A percentile compares a stretch with the other conserved stretches of the same genome.
Conservation (phyloP, 2,797 vertebrate species). For the Neosilurus mollespiculum region DNA sequence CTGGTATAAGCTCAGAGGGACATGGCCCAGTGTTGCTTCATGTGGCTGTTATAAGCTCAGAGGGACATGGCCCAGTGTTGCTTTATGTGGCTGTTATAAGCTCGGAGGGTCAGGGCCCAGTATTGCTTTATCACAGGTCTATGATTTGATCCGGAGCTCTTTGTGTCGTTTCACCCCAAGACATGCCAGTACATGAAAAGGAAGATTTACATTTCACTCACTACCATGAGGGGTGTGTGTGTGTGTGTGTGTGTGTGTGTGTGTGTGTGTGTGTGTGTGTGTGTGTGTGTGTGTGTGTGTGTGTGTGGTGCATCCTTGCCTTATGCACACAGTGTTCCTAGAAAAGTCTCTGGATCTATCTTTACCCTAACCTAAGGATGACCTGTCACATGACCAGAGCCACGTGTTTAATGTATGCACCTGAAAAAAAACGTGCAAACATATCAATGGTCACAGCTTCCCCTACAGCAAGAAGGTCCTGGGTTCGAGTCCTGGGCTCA, state of each 20-base stretch:
- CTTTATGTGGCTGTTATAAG: background rate
- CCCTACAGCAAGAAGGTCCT: too few species aligned
- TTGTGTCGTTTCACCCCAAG: background rate
- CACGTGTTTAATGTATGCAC: background rate
- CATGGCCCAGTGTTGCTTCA: too few species aligned
- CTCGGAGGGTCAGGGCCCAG: background rate
- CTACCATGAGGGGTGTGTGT: background rate
- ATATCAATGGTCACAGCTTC: background rate
- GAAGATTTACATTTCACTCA: background rate
- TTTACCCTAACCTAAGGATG: background rate
- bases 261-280: background rate
- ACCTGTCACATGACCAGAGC: slow-evolving; percentile 5
- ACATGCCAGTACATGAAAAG: background rate
- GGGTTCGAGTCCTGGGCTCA: too few species aligned
- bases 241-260: background rate
- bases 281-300: too few species aligned
- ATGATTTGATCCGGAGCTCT: background rate
- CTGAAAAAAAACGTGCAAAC: background rate
- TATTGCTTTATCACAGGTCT: background rate
- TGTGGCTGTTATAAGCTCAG: background rate
- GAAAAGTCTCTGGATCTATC: background rate
- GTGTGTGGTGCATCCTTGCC: background rate
- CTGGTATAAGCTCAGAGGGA: too few species aligned
- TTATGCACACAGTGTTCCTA: background rate
- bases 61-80: background rate